phyloP scores from a whole-genome alignment of 2,113 vertebrate species.

The Ceyx melanurus region DNA sequence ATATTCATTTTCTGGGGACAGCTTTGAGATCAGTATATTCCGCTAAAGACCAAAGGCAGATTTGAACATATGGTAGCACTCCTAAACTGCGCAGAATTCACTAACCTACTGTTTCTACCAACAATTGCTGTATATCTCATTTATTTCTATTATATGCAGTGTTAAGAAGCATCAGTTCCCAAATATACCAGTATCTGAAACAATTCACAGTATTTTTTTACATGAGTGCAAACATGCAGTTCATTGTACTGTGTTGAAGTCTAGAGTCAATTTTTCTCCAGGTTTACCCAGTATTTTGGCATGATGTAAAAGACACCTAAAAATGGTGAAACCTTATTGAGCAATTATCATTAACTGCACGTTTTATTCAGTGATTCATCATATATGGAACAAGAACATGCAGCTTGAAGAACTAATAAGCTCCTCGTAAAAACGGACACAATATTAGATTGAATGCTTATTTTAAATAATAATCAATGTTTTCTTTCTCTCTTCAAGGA shows the following conservation, averaged over 20 bases:
- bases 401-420: background rate
- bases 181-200: background rate
- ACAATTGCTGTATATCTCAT: background rate
- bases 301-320: background rate
- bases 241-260: background rate
- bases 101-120: background rate
- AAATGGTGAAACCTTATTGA: background rate
- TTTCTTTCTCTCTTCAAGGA: background rate
- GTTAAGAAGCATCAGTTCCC: background rate
- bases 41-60: constrained; percentile 4
- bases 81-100: background rate
- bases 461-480: background rate
- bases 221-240: background rate
- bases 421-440: background rate
- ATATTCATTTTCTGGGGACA: background rate
- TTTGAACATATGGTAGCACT: background rate
- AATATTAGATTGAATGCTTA: background rate
- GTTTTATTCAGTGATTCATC: background rate
- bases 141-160: background rate
- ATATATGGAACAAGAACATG: background rate
- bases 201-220: background rate
- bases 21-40: background rate
- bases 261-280: background rate
- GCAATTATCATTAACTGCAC: background rate
- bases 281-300: background rate